Evolutionary conservation across 1,140 invertebrate species (phyloP).

Genomic region (Drosophila mauritiana): DNA sequence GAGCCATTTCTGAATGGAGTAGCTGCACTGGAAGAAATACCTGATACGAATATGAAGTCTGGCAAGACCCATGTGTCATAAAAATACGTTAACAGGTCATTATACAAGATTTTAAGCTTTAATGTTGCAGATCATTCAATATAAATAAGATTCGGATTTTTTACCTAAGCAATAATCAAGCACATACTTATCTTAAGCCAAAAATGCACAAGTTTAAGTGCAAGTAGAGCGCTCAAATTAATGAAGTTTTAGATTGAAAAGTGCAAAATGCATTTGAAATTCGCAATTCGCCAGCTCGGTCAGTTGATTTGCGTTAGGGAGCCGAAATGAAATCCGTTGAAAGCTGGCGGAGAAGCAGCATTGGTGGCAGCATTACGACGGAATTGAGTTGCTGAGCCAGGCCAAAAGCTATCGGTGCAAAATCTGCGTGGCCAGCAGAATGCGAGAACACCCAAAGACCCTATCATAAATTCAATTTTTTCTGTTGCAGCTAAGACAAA

Average conservation of each 20-base stretch:
- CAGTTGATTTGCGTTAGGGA: constrained; percentile 36
- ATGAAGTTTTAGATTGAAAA: constrained; percentile 56
- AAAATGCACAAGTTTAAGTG: not conserved
- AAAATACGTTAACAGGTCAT: not conserved
- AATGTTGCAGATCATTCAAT: no score
- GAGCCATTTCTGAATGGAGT: not conserved
- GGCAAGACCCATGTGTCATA: not conserved
- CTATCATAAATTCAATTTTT: constrained; percentile 79
- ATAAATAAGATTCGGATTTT: not conserved
- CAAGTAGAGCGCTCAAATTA: constrained; percentile 29
- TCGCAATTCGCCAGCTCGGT: constrained; percentile 26
- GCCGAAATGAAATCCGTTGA: constrained; percentile 17
- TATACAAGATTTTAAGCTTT: not conserved
- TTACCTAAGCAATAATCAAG: not conserved
- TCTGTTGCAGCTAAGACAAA: constrained; percentile 70
- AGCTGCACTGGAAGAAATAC: not conserved
- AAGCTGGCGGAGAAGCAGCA: constrained; percentile 2
- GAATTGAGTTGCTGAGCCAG: constrained; percentile 54
- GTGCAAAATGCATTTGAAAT: constrained; percentile 37
- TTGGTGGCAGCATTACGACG: constrained; percentile 5
- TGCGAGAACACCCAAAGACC: constrained; percentile 44
- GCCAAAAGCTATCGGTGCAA: constrained; percentile 43
- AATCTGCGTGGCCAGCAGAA: constrained; percentile 70
- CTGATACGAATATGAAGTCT: no score
- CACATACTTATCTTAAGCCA: not conserved